A percentile compares a stretch with the other conserved stretches of the same genome.
Conservation (phyloP, 2,113 vertebrate species). For the Syrrhaptes paradoxus region DNA sequence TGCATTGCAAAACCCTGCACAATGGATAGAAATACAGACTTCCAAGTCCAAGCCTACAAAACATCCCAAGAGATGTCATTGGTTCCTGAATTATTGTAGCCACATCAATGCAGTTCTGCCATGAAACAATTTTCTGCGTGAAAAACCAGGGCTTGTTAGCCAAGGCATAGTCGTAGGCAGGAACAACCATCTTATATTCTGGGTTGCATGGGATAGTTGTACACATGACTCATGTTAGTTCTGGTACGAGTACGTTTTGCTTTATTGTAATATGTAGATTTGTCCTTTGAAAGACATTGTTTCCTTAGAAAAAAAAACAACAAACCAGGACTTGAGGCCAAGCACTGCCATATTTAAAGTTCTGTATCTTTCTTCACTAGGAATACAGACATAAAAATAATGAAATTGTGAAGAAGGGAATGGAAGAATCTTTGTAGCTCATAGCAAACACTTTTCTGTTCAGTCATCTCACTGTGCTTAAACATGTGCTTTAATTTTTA, state of each 20-base stretch:
- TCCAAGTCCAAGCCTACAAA: not conserved
- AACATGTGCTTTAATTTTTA: not conserved
- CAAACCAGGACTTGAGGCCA: not conserved
- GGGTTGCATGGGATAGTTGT: not conserved
- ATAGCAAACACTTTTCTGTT: not conserved
- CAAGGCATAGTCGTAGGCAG: fast-evolving
- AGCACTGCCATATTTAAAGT: not conserved
- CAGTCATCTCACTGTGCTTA: not conserved
- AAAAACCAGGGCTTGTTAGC: not conserved
- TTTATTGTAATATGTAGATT: not conserved
- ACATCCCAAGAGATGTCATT: not conserved
- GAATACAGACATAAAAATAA: not conserved
- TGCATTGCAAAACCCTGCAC: not conserved
- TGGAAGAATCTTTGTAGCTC: not conserved
- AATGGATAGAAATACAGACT: not conserved
- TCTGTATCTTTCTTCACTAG: not conserved
- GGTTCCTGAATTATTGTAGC: not conserved
- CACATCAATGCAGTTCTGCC: not conserved
- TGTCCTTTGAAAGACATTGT: not conserved
- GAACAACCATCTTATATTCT: not conserved
- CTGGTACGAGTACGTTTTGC: not conserved
- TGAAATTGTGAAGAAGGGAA: not conserved
- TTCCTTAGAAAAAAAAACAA: not conserved
- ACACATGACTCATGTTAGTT: not conserved
- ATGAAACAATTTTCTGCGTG: not conserved